phyloP scores from a whole-genome alignment of 2,888 invertebrate species.

The Pristionchus entomophagus region DNA sequence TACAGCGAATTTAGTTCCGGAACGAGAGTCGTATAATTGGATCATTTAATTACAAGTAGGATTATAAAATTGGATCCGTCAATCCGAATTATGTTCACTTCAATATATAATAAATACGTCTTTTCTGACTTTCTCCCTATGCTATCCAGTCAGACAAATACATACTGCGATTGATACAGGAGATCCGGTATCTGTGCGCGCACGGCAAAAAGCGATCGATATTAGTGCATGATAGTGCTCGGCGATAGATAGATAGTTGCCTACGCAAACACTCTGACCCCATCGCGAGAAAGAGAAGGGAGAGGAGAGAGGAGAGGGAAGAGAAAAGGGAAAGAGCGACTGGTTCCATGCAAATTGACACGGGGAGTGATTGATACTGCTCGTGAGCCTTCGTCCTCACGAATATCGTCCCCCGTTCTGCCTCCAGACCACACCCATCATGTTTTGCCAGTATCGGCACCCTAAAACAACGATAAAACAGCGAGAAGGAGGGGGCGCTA shows the following conservation, averaged over 20 bases:
- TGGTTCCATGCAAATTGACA: conserved; percentile 40
- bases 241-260: neutral
- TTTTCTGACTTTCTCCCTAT: too few species aligned
- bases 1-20: too few species aligned
- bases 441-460: neutral
- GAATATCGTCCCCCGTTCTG: too few species aligned
- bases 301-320: neutral
- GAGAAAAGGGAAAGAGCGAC: neutral
- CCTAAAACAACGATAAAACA: neutral
- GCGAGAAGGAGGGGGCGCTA: neutral
- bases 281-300: neutral
- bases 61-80: too few species aligned
- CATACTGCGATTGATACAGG: too few species aligned
- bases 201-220: neutral
- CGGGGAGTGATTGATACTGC: conserved; percentile 26
- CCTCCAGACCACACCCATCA: too few species aligned
- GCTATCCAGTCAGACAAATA: too few species aligned
- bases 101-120: too few species aligned
- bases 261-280: conserved; percentile 32
- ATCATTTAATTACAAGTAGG: too few species aligned
- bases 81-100: too few species aligned
- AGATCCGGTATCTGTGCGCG: neutral
- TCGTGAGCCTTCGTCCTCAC: too few species aligned
- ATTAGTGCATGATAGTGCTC: conserved; percentile 12
- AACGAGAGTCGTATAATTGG: too few species aligned